These are phyloP conservation scores for Leptobrachium ailaonicum DNA, from an alignment of 2,113 vertebrate species.

Conservation along the genomic window DNA sequence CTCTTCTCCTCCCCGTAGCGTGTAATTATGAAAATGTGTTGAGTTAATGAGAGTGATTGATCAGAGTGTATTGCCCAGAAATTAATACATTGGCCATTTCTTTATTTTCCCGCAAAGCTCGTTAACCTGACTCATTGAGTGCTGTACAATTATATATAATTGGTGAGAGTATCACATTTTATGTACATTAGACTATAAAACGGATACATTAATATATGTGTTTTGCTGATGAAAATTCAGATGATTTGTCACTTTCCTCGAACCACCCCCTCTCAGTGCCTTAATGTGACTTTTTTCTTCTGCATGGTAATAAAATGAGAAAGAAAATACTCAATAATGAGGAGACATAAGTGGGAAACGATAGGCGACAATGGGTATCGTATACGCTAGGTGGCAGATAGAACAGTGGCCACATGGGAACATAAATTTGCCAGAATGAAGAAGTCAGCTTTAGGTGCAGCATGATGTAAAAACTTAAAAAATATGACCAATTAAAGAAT, in stretches of 20 bases:
- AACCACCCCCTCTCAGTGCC: background rate
- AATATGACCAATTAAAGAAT: no score
- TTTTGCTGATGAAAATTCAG: conserved; percentile 28
- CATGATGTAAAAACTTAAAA: no score
- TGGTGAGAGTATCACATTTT: conserved; percentile 42
- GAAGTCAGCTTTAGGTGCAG: no score
- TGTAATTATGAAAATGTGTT: conserved; percentile 64
- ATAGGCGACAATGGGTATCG: no score
- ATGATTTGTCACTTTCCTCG: background rate
- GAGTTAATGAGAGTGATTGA: conserved; percentile 62
- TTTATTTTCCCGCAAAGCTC: conserved; percentile 44
- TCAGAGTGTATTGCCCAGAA: conserved; percentile 47
- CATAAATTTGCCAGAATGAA: no score
- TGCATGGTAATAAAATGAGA: background rate
- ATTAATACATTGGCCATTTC: conserved; percentile 47
- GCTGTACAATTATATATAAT: conserved; percentile 47
- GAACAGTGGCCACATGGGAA: no score
- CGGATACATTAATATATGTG: conserved; percentile 29
- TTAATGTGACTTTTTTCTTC: background rate
- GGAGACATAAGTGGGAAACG: no score
- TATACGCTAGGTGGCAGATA: no score
- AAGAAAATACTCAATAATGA: no score
- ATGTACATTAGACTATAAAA: conserved; percentile 14
- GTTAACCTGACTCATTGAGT: conserved; percentile 45
- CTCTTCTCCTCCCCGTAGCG: conserved; percentile 51